Base-by-base conservation (phyloP, 53 echinoderm and acorn worm species). In the Holothuria scabra region DNA sequence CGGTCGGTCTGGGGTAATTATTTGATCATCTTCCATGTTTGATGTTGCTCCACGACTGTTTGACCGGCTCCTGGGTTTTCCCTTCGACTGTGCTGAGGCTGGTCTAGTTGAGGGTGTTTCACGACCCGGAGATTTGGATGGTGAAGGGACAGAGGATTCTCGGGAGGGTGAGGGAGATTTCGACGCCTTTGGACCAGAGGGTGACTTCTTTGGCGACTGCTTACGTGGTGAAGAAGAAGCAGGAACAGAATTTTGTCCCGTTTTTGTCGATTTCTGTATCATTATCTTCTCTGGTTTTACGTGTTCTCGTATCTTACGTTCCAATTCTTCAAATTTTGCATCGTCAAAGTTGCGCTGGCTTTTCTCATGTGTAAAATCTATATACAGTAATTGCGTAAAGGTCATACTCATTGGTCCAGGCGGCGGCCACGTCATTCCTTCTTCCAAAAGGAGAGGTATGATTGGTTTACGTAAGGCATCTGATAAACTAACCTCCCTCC, bases 381-480 rank as follows among this genome's bases (percentile, higher is more conserved):
- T 96, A 83, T 96, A 96, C 62, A 96, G 88, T 14, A 93, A 90
- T 65, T 93, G 89, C 14, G 91, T 89, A 52, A 96, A 93, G 58
- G 96, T 91, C 93, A 96, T 96, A 81, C 93, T 93, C 96, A 96
- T 96, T 64, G 96, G 96, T 11, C 96, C 96, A 76, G 93, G 91
- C 1, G 93, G 96, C 22, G 96, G 93, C 96, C 96, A 96, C 12
- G 93, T 85, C 91, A 93, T 93, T 21, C 82, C 59, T 32, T 87
- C 76, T 57, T 93, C 69, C 48, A 96, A 79, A 14, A 93, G 85
- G 6, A 96, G 75, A 16, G 93, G 96, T 20, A 96, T 91, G 88
- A 96, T 91, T 31, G 96, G 96, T 76, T 93, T 93, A 6, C 91
- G 89, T 18, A 96, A 91, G 28, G 93, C 93, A 80, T 96, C 96